Conservation (phyloP, 1,140 invertebrate species). For the Penaeus japonicus region DNA sequence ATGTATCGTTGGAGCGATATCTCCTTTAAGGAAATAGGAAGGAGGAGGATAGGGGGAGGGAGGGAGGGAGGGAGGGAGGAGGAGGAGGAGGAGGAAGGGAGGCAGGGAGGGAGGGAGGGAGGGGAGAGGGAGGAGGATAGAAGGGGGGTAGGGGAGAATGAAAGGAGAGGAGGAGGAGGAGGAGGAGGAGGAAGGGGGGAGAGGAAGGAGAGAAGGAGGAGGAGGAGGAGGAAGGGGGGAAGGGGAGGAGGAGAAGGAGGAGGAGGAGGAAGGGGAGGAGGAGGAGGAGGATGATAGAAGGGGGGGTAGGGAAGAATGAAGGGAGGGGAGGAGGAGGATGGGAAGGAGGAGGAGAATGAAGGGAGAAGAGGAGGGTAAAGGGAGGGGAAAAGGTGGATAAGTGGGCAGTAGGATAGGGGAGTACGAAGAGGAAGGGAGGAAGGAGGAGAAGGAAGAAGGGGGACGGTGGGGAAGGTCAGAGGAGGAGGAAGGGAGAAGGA, state of each 20-base stretch:
- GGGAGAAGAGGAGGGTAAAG: neutral
- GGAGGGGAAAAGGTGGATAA: neutral
- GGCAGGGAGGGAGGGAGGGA: conserved; percentile 9
- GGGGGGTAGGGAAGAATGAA: neutral
- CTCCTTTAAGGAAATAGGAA: too few relatives aligned
- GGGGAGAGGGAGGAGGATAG: too few relatives aligned
- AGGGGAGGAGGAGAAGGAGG: neutral
- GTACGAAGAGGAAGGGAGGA: neutral
- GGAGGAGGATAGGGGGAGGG: neutral
- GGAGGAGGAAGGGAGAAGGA: neutral
- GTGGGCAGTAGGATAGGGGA: neutral
- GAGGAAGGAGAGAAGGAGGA: neutral
- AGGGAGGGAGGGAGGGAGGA: neutral
- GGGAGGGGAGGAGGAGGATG: neutral
- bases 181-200: conserved; percentile 14
- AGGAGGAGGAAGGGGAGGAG: neutral
- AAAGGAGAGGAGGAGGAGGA: too few relatives aligned
- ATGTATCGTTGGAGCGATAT: too few relatives aligned
- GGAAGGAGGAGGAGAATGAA: neutral
- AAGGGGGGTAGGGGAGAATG: too few relatives aligned
- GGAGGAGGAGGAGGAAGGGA: conserved; percentile 6
- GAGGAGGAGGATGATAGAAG: neutral
- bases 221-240: too few relatives aligned
- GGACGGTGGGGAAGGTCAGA: neutral
- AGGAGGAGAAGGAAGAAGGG: neutral